phyloP scores from a whole-genome alignment of 2,113 vertebrate genomes.

The Colius striatus region DNA sequence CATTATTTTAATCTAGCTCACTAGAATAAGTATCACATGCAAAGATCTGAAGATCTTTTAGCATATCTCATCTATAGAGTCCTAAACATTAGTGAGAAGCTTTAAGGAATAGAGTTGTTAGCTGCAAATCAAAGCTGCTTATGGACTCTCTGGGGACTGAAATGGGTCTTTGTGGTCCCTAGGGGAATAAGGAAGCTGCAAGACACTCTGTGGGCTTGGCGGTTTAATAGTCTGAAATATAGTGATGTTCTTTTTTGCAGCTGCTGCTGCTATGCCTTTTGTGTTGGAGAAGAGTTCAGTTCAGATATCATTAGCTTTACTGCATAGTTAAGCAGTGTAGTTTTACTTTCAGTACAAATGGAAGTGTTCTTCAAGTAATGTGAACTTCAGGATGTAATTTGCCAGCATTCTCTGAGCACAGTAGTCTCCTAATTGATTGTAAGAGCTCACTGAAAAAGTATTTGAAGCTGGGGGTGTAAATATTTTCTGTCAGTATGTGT shows the following conservation, averaged over 20 bases:
- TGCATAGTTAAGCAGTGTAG: background rate
- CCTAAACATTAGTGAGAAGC: slow-evolving; percentile 62
- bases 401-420: background rate
- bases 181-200: slow-evolving; percentile 80
- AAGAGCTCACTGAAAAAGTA: background rate
- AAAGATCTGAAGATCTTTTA: slow-evolving; percentile 28
- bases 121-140: slow-evolving; percentile 77
- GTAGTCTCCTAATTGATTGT: background rate
- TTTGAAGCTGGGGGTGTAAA: background rate
- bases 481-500: background rate
- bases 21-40: background rate
- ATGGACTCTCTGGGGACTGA: slow-evolving; percentile 73
- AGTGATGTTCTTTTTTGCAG: slow-evolving; percentile 84
- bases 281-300: slow-evolving; percentile 42
- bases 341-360: background rate
- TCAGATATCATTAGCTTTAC: slow-evolving; percentile 37
- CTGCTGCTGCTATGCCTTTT: slow-evolving; percentile 85
- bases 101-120: slow-evolving; percentile 75
- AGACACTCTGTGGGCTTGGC: slow-evolving; percentile 75
- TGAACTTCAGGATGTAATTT: background rate
- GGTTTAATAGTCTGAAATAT: slow-evolving; percentile 78
- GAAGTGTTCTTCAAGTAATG: background rate
- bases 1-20: background rate
- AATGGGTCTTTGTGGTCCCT: slow-evolving; percentile 74
- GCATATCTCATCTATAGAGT: slow-evolving; percentile 41